Percentiles rank a stretch among this genome's conserved stretches.
phyloP scores from a whole-genome alignment of 2,888 invertebrate genomes.

The Cantharis rufa region DNA sequence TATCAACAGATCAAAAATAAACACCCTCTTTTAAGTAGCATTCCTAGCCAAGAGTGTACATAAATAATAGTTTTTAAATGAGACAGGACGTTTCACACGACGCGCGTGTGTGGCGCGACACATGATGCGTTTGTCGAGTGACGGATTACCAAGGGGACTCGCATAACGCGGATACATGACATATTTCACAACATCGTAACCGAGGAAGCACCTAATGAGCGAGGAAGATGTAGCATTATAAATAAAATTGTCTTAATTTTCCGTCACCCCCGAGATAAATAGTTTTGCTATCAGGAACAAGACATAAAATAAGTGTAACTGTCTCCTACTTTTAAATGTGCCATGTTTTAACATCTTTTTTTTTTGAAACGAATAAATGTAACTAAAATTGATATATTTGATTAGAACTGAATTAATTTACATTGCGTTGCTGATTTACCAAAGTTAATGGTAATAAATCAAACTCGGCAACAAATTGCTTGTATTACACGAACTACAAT shows the following conservation, averaged over 20 bases:
- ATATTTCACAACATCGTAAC: constrained; percentile 55
- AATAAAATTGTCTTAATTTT: constrained; percentile 17
- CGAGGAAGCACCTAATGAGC: constrained; percentile 57
- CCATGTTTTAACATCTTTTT: neutral
- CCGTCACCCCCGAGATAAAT: neutral
- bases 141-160: constrained; percentile 52
- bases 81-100: constrained; percentile 59
- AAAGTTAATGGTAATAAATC: constrained; percentile 20
- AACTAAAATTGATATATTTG: neutral
- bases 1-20: constrained; percentile 8
- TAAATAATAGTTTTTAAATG: constrained; percentile 62
- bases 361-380: neutral
- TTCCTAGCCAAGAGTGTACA: constrained; percentile 47
- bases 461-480: constrained; percentile 28
- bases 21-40: constrained; percentile 37
- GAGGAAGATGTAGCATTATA: constrained; percentile 12
- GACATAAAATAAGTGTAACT: neutral
- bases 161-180: constrained; percentile 51
- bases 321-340: neutral
- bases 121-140: constrained; percentile 55
- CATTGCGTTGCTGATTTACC: constrained; percentile 10
- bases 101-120: constrained; percentile 56
- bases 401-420: constrained; percentile 2
- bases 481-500: constrained; percentile 16
- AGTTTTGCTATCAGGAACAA: neutral